Conservation (phyloP, 2,797 vertebrate species). For the Stomatorhinus walkeri region DNA sequence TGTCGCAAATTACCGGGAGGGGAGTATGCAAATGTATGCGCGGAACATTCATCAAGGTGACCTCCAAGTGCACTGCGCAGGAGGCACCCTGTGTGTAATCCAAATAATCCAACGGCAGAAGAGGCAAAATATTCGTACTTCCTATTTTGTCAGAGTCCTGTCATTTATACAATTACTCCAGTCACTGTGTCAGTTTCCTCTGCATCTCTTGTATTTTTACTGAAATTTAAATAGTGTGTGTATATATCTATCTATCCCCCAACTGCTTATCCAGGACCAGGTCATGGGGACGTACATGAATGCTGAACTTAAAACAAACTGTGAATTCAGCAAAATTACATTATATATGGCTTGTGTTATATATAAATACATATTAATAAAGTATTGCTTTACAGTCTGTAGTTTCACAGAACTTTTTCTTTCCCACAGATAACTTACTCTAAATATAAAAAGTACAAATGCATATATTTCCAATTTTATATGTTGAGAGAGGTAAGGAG, state of each 20-base stretch:
- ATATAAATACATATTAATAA: slow-evolving; percentile 5
- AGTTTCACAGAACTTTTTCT: not conserved
- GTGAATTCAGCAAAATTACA: not conserved
- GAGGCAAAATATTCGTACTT: not conserved
- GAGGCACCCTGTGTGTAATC: not conserved
- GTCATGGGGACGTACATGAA: not conserved
- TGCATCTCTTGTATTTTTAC: not conserved
- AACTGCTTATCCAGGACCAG: not conserved
- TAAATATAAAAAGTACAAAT: slow-evolving; percentile 4
- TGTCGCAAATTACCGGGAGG: not conserved
- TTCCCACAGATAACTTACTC: not conserved
- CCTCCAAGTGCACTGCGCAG: not conserved
- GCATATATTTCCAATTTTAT: not conserved
- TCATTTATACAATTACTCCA: not conserved
- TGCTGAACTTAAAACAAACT: not conserved
- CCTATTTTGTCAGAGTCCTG: not conserved
- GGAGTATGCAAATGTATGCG: not conserved
- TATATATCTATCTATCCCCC: not conserved
- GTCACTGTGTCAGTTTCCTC: not conserved
- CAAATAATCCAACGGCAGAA: not conserved
- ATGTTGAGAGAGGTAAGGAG: not conserved
- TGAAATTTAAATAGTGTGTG: not conserved
- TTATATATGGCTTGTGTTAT: not conserved
- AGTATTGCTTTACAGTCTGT: not conserved
- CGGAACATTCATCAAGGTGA: not conserved